Base-by-base conservation (phyloP, 1,140 invertebrate genomes). In the Caenorhabditis elegans region DNA sequence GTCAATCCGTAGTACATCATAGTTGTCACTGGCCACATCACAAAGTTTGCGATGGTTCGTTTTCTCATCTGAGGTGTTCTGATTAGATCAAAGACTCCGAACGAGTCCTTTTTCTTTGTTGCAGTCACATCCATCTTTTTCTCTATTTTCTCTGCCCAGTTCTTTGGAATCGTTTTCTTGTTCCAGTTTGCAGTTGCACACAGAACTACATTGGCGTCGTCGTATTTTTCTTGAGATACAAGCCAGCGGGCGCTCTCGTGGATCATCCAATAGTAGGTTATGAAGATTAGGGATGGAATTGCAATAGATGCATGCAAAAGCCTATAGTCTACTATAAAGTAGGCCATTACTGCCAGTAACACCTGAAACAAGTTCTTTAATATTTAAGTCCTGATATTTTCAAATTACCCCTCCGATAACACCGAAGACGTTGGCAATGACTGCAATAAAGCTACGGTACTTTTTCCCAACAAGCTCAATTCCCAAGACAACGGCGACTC, bases 381-480 rank as follows among this genome's bases (percentile, higher is more conserved):
- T 65, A 0, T 19, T 31, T 19, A 11, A 15, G 15, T 3, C 19
- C 4, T 43, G 19, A 22, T 26, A 36, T 17, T 17, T 31, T 26
- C 11, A 24, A 2, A 15, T n/a, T 65, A 91, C 87, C 22, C 91
- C 87, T 36, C 86, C 88, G 10, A 88, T 65, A 19, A 90, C 88
- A 85, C 90, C 91, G 83, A 90, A 90, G 22, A 88, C 86, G 60
- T 91, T 91, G 8, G 91, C 84, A 31, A 91, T 82, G 0, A 89
- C 88, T 1, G 90, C 90, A 19, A 90, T 90, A 36, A 90, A 86
- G 31, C 90, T 90, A n/a, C 91, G 85, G 65, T 91, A 86, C 24
- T 86, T 83, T 6, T 90, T 87, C 13, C 89, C 85, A 79, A 91
- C 90, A 19, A 92, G 76, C 83, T 91, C 91, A 87, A 89, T 90